A percentile compares a stretch with the other conserved stretches of the same genome.
These are phyloP conservation scores for Kryphioiulus occultus DNA, from an alignment of 2,888 invertebrate genomes.

Conservation along the genomic window DNA sequence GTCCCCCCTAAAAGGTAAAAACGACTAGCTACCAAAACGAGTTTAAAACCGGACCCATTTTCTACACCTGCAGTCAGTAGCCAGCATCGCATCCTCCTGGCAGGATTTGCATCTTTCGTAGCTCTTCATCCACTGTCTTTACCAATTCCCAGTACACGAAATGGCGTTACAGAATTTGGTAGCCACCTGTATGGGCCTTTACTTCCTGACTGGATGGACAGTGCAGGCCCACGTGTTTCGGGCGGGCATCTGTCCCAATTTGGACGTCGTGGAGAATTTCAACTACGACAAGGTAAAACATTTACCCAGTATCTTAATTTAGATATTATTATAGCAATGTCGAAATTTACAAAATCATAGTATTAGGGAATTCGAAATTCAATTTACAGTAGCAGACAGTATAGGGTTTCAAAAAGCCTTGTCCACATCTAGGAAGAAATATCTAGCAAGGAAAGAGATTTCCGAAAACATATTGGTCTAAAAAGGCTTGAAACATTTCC, in stretches of 20 bases:
- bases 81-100: not conserved
- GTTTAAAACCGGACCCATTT: not conserved
- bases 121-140: not conserved
- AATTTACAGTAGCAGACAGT: not conserved
- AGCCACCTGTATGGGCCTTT: not conserved
- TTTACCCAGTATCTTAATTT: not conserved
- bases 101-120: not conserved
- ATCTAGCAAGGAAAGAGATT: not conserved
- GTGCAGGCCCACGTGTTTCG: constrained; percentile 73
- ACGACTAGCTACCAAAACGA: not conserved
- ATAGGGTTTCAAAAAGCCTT: not conserved
- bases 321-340: not conserved
- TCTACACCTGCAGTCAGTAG: not conserved
- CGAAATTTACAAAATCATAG: too few relatives aligned
- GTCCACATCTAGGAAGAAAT: not conserved
- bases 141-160: not conserved
- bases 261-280: constrained; percentile 76
- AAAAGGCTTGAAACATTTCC: not conserved
- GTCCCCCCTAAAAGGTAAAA: not conserved
- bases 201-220: not conserved
- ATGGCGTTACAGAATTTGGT: not conserved
- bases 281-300: constrained; percentile 74
- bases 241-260: constrained; percentile 75
- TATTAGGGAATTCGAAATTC: not conserved
- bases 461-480: too few relatives aligned